Conservation (phyloP, 2,888 invertebrate genomes). For the Drymonia ruficornis region DNA sequence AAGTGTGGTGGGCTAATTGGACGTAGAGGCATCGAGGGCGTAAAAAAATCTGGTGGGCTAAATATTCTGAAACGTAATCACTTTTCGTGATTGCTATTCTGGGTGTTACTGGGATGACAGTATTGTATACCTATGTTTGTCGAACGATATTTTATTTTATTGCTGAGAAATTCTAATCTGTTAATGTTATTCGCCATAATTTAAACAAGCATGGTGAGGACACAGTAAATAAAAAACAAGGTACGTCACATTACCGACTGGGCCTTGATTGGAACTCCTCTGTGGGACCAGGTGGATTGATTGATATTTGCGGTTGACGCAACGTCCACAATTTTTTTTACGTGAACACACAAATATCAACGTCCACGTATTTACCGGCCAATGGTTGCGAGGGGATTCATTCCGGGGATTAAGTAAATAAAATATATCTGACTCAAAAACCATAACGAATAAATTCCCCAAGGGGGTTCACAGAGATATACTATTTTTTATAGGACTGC, state of each 20-base stretch:
- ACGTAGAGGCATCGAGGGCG: no score
- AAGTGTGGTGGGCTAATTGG: no score
- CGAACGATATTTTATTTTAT: no score
- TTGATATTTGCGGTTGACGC: constrained; percentile 5
- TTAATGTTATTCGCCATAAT: background rate
- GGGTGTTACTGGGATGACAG: no score
- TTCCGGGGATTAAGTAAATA: background rate
- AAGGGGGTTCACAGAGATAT: no score
- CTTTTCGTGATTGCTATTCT: no score
- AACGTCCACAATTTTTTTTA: background rate
- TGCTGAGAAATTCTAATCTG: background rate
- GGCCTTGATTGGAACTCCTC: background rate
- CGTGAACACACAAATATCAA: constrained; percentile 3
- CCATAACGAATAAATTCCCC: no score
- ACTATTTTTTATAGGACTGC: no score
- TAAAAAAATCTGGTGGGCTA: no score
- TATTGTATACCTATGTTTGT: no score
- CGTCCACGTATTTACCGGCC: background rate
- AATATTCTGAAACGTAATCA: no score
- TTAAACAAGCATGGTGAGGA: background rate
- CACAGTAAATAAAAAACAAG: background rate
- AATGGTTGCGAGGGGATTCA: background rate
- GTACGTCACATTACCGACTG: background rate
- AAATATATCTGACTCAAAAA: background rate
- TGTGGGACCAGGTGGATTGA: background rate